phyloP scores from a whole-genome alignment of 2,888 invertebrate genomes.

The Unio delphinus region DNA sequence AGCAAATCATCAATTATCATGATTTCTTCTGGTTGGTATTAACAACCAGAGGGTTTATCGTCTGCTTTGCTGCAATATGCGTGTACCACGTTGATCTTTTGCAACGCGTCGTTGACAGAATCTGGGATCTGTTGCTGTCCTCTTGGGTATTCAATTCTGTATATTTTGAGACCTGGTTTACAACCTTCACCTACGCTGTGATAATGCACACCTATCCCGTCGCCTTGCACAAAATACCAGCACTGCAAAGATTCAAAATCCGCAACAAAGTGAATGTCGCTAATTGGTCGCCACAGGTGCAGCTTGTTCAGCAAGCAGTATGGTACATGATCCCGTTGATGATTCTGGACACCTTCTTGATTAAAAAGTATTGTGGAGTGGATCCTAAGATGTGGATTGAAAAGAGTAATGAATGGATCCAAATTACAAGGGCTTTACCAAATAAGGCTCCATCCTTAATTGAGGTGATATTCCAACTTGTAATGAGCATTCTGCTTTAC shows the following conservation, averaged over 20 bases:
- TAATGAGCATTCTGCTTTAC: constrained; percentile 50
- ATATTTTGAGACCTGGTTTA: constrained; percentile 62
- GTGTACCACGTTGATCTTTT: constrained; percentile 6
- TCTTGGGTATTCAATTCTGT: constrained; percentile 52
- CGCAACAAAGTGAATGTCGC: constrained; percentile 41
- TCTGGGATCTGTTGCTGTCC: constrained; percentile 11
- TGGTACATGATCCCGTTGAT: constrained; percentile 55
- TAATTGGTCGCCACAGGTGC: constrained; percentile 14
- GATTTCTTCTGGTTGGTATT: too few relatives aligned
- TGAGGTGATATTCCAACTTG: constrained; percentile 42
- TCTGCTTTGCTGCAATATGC: neutral
- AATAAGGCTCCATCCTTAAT: constrained; percentile 40
- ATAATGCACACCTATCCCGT: constrained; percentile 49
- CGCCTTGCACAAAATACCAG: constrained; percentile 32
- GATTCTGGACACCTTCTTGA: constrained; percentile 55
- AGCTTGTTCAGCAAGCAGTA: constrained; percentile 36
- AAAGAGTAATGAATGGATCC: constrained; percentile 44
- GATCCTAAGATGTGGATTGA: constrained; percentile 40
- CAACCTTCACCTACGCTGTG: constrained; percentile 46
- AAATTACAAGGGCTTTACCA: constrained; percentile 56
- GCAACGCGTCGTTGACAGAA: too few relatives aligned
- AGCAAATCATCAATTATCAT: too few relatives aligned
- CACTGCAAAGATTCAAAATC: constrained; percentile 56
- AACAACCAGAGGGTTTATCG: neutral
- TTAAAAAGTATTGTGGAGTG: constrained; percentile 57